phyloP scores from a whole-genome alignment of 2,113 vertebrate species.

The Ptyas mucosa region DNA sequence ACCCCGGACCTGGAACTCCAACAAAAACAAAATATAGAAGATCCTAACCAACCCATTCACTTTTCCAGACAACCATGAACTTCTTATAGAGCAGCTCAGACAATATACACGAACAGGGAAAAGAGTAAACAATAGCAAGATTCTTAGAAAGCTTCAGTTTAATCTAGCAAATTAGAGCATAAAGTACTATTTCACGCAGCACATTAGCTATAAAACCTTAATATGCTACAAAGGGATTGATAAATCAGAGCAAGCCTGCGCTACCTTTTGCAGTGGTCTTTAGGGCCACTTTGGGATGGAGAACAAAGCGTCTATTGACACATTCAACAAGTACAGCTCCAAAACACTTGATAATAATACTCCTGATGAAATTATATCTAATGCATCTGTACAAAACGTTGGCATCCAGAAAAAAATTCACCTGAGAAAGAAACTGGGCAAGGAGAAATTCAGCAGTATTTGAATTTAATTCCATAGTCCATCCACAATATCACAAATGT shows the following conservation, averaged over 20 bases:
- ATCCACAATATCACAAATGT: not conserved
- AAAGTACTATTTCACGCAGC: too few relatives aligned
- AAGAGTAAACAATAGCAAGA: too few relatives aligned
- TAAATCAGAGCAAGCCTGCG: not conserved
- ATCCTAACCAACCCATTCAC: not conserved
- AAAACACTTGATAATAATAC: not conserved
- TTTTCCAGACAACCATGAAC: not conserved
- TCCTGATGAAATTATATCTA: not conserved
- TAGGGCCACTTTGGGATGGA: not conserved
- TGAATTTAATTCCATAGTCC: not conserved
- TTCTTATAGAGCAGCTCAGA: not conserved
- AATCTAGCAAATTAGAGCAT: too few relatives aligned
- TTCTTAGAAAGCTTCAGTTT: too few relatives aligned
- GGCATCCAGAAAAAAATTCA: not conserved
- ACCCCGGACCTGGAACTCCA: not conserved
- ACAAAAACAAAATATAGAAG: not conserved
- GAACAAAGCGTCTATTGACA: not conserved
- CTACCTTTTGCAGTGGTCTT: not conserved
- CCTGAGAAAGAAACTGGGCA: not conserved
- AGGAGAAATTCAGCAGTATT: not conserved
- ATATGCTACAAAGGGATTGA: too few relatives aligned
- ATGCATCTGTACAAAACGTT: not conserved
- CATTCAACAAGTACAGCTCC: not conserved
- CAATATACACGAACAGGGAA: not conserved
- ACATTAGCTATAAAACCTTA: too few relatives aligned